Base-by-base conservation (phyloP, 2,113 vertebrate genomes). In the Pristiophorus japonicus region DNA sequence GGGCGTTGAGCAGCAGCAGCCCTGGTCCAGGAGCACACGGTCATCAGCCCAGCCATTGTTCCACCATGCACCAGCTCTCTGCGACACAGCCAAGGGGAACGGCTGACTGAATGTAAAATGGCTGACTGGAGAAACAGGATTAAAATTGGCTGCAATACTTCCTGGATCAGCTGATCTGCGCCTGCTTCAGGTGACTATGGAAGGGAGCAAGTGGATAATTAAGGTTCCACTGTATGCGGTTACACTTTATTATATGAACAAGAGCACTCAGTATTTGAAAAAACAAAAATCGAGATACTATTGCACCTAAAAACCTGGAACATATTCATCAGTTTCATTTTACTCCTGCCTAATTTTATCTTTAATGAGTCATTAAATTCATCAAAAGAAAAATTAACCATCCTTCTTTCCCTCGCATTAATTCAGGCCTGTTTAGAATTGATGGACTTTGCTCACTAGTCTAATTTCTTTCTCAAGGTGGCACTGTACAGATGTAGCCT, bases 321-420 rank as follows among this genome's bases (percentile, higher is more conserved):
- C 51, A 34, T 30, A 90, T 34, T 90, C 51, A 81, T 42, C 18
- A 42, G 70, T 4, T 22, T 81, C 14, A 75, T 55, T 51, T 88
- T 90, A 16, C 51, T 90, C 30, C 51, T 90, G 51, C 87, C 51
- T 34, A 11, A 14, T 42, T 42, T 20, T 91, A n/a, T 59, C 51
- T 45, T 66, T 42, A 66, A 94, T 94, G 62, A 94, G 38, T 24
- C 63, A 66, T 94, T 94, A 94, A 65, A 45, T 34, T 59, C 87
- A 94, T 7, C 24, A 63, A 38, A 91, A 91, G n/a, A 94, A 27
- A 63, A 93, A 65, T 51, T 59, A 51, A 90, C 62, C 59, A 62
- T 63, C 62, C 18, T 92, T 93, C 59, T 93, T 65, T 90, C 10
- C 87, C 62, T 65, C 30, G 16, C 34, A 93, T 93, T 92, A 38